A percentile compares a stretch with the other conserved stretches of the same genome.
These are phyloP conservation scores for Agonopterix arenella DNA, from an alignment of 2,888 invertebrate species.

Conservation along the genomic window DNA sequence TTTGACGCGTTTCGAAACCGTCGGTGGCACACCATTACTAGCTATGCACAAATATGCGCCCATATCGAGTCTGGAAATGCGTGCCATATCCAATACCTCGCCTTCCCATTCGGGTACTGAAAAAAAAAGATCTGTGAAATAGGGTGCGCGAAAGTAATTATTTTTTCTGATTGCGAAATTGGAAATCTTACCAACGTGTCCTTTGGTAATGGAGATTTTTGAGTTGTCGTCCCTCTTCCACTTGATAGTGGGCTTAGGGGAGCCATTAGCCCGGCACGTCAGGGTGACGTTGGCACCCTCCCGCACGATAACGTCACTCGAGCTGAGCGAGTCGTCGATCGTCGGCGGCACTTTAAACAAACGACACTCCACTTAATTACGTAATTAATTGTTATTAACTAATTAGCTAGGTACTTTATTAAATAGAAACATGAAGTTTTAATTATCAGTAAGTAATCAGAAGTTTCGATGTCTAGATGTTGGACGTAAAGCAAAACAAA, in stretches of 20 bases:
- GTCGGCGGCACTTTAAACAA: conserved; percentile 89
- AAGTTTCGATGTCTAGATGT: too few relatives aligned
- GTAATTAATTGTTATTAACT: neutral
- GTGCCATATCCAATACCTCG: conserved; percentile 87
- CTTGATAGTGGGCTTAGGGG: conserved; percentile 91
- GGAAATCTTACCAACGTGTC: conserved; percentile 79
- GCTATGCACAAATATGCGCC: conserved; percentile 95
- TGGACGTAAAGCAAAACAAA: too few relatives aligned
- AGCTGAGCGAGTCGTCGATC: conserved; percentile 93
- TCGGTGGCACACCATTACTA: conserved; percentile 91
- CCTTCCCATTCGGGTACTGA: conserved; percentile 91
- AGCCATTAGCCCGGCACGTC: conserved; percentile 92
- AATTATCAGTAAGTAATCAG: too few relatives aligned
- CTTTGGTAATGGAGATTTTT: conserved; percentile 91
- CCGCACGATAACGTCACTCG: conserved; percentile 93
- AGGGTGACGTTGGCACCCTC: conserved; percentile 93
- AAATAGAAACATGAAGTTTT: too few relatives aligned
- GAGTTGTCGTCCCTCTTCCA: conserved; percentile 94
- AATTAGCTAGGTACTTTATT: too few relatives aligned
- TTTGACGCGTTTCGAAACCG: conserved; percentile 94
- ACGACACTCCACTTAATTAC: conserved; percentile 6
- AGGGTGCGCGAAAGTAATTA: neutral
- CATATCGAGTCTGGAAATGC: conserved; percentile 93
- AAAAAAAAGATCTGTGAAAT: conserved; percentile 20
- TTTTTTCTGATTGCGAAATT: neutral